These are phyloP conservation scores for Lithobius niger DNA, from an alignment of 1,140 invertebrate genomes.

Conservation along the genomic window DNA sequence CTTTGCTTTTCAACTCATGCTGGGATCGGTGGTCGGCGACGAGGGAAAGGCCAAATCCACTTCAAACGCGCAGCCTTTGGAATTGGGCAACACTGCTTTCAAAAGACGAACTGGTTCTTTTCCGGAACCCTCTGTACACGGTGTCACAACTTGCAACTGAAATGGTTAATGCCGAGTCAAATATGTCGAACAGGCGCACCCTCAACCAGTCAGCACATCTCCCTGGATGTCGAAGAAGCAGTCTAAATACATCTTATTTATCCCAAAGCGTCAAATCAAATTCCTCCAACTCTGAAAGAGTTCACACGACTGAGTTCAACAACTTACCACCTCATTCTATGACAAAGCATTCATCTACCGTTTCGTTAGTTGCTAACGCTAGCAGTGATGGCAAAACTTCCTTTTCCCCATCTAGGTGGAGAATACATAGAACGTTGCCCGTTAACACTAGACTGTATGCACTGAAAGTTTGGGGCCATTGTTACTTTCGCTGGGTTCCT, in stretches of 20 bases:
- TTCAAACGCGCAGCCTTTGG: constrained; percentile 60
- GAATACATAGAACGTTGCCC: not conserved
- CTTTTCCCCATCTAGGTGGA: not conserved
- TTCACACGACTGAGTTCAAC: not conserved
- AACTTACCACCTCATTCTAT: constrained; percentile 6
- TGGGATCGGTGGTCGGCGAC: constrained; percentile 19
- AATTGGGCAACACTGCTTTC: constrained; percentile 66
- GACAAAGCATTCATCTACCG: not conserved
- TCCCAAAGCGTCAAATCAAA: not conserved
- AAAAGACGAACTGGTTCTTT: constrained; percentile 36
- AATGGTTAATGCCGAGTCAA: not conserved
- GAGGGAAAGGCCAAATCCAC: constrained; percentile 30
- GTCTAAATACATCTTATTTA: not conserved
- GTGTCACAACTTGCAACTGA: constrained; percentile 31
- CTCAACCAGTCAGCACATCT: not conserved
- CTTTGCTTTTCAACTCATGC: constrained; percentile 71
- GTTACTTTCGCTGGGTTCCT: constrained; percentile 76
- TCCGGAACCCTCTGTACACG: constrained; percentile 60
- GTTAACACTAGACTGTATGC: not conserved
- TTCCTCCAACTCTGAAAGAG: not conserved
- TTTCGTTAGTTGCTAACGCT: not conserved
- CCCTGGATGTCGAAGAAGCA: not conserved
- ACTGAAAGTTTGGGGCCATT: constrained; percentile 71
- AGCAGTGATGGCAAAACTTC: constrained; percentile 6
- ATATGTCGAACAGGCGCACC: not conserved